Evolutionary conservation across 1,140 invertebrate species (phyloP), one percentile per base, ranked within the genome.

Genomic region (Leptopilina clavipes): DNA sequence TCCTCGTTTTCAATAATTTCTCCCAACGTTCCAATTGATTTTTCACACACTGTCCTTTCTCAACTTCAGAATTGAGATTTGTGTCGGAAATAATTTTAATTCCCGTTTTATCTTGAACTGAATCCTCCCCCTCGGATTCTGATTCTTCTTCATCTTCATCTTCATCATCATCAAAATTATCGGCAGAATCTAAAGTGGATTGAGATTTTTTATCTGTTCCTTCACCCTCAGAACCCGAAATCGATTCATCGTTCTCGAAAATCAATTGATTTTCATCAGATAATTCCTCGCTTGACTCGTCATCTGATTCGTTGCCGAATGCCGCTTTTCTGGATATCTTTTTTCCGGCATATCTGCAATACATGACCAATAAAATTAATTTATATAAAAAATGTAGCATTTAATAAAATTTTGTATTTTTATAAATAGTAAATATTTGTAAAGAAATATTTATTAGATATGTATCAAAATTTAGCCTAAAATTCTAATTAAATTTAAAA

Each of bases 21-120:
- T 98, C 97, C 95, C 96, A 98, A 0, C 97, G 84, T 76, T 92
- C 90, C 12, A 96, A 84, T 85, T 97, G 96, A 86, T 94, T 94
- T 88, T 92, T 92, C 1, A 96, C 93, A 85, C 93, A 93, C n/a
- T 92, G 89, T 40, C 95, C 95, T 90, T 96, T 97, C 82, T 95
- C 93, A 3, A 94, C 91, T 85, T 96, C 93, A 79, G 91, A 91
- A n/a, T 89, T 87, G 3, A 91, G 78, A 88, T 94, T 92, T 82
- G 88, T 87, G 45, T 91, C 88, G 74, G 92, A 91, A 8, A 93
- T 90, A 84, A 92, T 92, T 81, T 92, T 89, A 86, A 93, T 92
- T 74, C 86, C 86, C 77, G 88, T 88, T 84, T 87, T 87, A 10
- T 90, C 88, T 74, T 89, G 87, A 48, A 90, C 54, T 77, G 73